These are phyloP conservation scores for Acanthornis magna DNA, from an alignment of 2,797 vertebrate genomes.

Conservation along the genomic window DNA sequence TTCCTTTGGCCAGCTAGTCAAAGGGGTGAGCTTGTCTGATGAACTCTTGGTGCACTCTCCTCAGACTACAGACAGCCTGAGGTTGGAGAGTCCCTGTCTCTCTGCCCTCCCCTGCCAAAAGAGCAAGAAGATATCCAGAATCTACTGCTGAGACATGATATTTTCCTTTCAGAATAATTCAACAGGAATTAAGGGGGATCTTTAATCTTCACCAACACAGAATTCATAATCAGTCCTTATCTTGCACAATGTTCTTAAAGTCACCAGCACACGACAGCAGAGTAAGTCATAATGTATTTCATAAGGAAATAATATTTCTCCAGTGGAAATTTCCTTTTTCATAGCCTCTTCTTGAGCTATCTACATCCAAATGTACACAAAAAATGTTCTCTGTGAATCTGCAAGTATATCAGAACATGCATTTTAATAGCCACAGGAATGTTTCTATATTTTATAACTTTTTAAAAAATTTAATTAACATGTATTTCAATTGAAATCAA, in stretches of 20 bases:
- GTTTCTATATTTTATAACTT: background rate
- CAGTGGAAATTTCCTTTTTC: background rate
- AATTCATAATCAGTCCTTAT: background rate
- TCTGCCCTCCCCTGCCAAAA: background rate
- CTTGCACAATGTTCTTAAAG: background rate
- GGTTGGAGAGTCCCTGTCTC: background rate
- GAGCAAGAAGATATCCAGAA: constrained; percentile 1
- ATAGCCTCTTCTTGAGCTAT: background rate
- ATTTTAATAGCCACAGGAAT: background rate
- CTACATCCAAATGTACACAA: background rate
- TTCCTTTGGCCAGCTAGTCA: background rate
- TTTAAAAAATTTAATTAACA: background rate
- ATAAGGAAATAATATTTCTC: background rate
- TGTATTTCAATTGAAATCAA: background rate
- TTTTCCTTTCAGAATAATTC: constrained; percentile 43
- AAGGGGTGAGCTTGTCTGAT: background rate
- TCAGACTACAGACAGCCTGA: background rate
- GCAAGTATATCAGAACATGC: background rate
- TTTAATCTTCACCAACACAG: constrained; percentile 11
- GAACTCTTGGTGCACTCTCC: background rate
- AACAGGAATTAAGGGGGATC: background rate
- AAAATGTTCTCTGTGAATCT: background rate
- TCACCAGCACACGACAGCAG: background rate
- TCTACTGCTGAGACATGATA: background rate
- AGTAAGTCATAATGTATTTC: background rate